Base-by-base conservation (phyloP, 2,797 vertebrate genomes). In the Naso thynnoides region DNA sequence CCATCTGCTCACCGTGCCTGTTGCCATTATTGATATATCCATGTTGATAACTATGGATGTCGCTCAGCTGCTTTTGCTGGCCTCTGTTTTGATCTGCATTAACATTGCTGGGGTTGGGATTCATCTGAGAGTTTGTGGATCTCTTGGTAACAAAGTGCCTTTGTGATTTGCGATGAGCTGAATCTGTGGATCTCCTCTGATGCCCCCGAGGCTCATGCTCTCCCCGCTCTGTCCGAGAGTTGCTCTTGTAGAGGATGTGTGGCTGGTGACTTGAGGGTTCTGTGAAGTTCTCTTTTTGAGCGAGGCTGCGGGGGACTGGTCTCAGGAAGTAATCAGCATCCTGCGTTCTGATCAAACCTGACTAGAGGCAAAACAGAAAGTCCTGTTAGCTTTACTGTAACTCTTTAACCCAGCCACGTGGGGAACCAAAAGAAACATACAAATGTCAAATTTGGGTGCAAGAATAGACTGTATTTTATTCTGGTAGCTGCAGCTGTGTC, bases 271-370 rank as follows among this genome's bases (percentile, higher is more conserved):
- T 70, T 6, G 77, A 62, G 13, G 87, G 87, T 0, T 81, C 69
- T 1, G 93, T 91, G 76, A 88, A 90, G 66, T 90, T 93, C 71
- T 93, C 92, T 7, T 62, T 87, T 56, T 78, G 84, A 15, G 91
- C 86, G 0, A 95, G 88, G 83, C 91, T 87, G 21, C 70, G 82
- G 54, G 94, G 93, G 47, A 98, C 94, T 0, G 96, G 97, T 89
- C 91, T 95, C 62, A 98, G 83, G 84, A 97, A 95, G 89, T 95
- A 98, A 89, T 98, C 96, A 0, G 89, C 92, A 15, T 95, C 95
- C 66, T 91, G 90, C 1, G 96, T 97, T 80, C 96, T 94, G 89
- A 98, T 97, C 89, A 97, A 91, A 93, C 96, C 96, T 88, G 96
- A 95, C 96, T 97, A 91, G 77, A 95, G 75, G 68, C 73, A 94